Evolutionary conservation across 2,888 invertebrate species (phyloP).

Genomic region (Tridacna gigas): DNA sequence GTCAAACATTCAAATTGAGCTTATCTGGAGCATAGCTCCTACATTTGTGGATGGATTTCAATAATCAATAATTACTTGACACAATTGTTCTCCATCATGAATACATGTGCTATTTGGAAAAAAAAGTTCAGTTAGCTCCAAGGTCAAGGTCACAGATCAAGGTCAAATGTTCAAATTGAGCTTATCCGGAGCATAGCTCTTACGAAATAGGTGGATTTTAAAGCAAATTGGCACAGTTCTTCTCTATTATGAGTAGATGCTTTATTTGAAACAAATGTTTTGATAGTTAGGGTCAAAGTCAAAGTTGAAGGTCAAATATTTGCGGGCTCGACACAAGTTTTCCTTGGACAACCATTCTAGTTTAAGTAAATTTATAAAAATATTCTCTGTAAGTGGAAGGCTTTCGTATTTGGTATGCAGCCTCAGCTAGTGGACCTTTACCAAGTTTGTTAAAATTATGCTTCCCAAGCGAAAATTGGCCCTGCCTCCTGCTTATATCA

Average conservation of each 20-base stretch:
- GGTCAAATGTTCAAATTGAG: conserved; percentile 2
- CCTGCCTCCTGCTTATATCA: too few species aligned
- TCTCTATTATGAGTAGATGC: background rate
- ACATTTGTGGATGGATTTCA: conserved; percentile 13
- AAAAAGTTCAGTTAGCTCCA: background rate
- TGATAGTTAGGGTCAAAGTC: background rate
- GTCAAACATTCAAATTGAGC: conserved; percentile 7
- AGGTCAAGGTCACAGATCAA: background rate
- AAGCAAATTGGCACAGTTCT: background rate
- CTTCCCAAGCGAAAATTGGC: too few species aligned
- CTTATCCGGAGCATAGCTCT: conserved; percentile 12
- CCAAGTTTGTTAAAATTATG: too few species aligned
- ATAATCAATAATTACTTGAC: background rate
- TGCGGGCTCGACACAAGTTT: too few species aligned
- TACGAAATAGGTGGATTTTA: background rate
- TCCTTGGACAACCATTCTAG: too few species aligned
- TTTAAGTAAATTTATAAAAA: too few species aligned
- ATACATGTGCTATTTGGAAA: background rate
- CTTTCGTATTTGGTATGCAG: too few species aligned
- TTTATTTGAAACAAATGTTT: background rate
- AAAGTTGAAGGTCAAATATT: background rate
- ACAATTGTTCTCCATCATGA: conserved; percentile 3
- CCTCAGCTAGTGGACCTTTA: too few species aligned
- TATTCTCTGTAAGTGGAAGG: too few species aligned
- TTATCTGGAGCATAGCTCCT: conserved; percentile 5